Evolutionary conservation across 30 jellyfish, hydroid and myxozoan species (phyloP), one percentile per base, ranked within the genome.

Genomic region (Clytia hemisphaerica): DNA sequence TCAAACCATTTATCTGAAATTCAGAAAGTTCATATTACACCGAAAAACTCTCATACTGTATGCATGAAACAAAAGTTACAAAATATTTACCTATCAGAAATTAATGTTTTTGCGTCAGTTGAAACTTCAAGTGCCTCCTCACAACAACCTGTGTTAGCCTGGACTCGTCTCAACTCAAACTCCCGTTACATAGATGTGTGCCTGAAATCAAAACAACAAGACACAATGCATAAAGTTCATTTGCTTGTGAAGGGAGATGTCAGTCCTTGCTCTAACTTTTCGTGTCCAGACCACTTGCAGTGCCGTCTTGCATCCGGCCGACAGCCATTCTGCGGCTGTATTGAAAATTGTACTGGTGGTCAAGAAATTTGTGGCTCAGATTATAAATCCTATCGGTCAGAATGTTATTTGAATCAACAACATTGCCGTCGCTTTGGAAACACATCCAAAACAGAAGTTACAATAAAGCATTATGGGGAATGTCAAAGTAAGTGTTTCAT

Each of bases 301-400:
- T 65, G 77, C 31, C 71, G 31, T 1, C 5, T 65, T 4, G 31
- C 32, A 19, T 6, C 21, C 33, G 25, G 33, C 31, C 25, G 33
- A 5, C 10, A n/a, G 24, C 67, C 77, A 31, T 65, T 34, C 31
- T 65, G 77, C 33, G 77, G 77, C 6, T 65, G 77, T 36, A 16
- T 35, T 4, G 33, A 21, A 35, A 5, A 16, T 16, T 65, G 77
- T 24, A 24, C 38, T 34, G 21, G 9, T 65, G n/a, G 15, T n/a
- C 33, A 55, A 4, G 29, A 18, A 4, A 44, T 65, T 1, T 65
- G 77, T 65, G 77, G 71, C n/a, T 6, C 70, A 7, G 63, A 65
- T 25, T 65, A 4, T 31, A 67, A 34, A 25, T 34, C 77, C 2
- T 65, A 65, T 24, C 9, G 30, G 14, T 34, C 33, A 27, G 1